These are phyloP conservation scores for Mesorhabditis sp. DNA, from an alignment of 2,888 invertebrate species.

Conservation along the genomic window DNA sequence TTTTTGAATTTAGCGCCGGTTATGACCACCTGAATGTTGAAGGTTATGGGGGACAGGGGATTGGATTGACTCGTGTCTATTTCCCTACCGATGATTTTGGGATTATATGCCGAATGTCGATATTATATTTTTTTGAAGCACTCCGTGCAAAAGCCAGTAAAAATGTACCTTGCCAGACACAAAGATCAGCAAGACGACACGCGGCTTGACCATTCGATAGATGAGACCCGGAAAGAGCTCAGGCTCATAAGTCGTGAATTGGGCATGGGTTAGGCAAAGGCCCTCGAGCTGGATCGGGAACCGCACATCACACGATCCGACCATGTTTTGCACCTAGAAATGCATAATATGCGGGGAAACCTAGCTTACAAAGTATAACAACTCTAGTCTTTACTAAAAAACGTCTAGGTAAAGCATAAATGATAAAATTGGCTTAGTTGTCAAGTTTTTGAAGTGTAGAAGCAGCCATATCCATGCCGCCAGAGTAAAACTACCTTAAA, in stretches of 20 bases:
- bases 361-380: background rate
- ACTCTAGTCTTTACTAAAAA: background rate
- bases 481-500: slow-evolving; percentile 46
- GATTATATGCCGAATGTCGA: too few species aligned
- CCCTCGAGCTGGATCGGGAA: slow-evolving; percentile 79
- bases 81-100: too few species aligned
- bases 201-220: slow-evolving; percentile 80
- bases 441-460: too few species aligned
- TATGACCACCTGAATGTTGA: slow-evolving; percentile 68
- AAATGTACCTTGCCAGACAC: slow-evolving; percentile 86
- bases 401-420: too few species aligned
- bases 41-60: too few species aligned
- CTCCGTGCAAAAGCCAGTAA: slow-evolving; percentile 8
- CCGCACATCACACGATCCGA: slow-evolving; percentile 80
- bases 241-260: slow-evolving; percentile 84
- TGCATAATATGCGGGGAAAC: background rate
- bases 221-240: slow-evolving; percentile 97
- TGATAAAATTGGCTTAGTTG: background rate
- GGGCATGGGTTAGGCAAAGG: slow-evolving; percentile 76
- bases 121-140: background rate
- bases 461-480: too few species aligned
- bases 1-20: slow-evolving; percentile 86
- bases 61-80: too few species aligned
- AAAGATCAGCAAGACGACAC: slow-evolving; percentile 91
- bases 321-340: slow-evolving; percentile 74